phyloP scores from a whole-genome alignment of 23 tunicate genomes.

The Halocynthia roretzi region DNA sequence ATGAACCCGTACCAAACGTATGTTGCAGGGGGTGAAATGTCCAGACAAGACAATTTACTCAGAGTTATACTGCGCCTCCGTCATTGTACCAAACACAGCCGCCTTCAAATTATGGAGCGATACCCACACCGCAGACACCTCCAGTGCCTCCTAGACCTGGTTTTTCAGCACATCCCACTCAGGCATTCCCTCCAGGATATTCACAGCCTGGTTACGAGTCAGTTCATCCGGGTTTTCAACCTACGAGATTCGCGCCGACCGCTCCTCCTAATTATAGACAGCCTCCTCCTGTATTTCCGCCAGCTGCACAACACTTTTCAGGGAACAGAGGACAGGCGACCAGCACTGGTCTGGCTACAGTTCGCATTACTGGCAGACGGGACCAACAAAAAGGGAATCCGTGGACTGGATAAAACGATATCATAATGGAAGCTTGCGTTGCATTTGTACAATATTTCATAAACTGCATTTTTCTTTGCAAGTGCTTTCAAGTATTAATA shows the following conservation, averaged over 20 bases:
- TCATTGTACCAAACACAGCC: not conserved
- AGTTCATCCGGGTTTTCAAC: slow-evolving; percentile 12
- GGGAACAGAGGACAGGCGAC: not conserved
- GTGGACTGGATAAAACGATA: slow-evolving; percentile 1
- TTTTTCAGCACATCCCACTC: slow-evolving; percentile 13
- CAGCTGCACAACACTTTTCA: not conserved
- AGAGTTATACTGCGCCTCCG: not conserved
- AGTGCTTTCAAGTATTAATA: too few species aligned
- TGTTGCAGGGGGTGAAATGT: slow-evolving; percentile 32
- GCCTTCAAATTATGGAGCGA: not conserved
- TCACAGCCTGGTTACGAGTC: not conserved
- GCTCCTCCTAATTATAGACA: slow-evolving; percentile 7
- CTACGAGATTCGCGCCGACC: not conserved
- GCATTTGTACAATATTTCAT: too few species aligned
- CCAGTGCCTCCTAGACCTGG: slow-evolving; percentile 21
- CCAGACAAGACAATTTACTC: slow-evolving; percentile 2
- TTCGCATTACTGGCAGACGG: slow-evolving; percentile 20
- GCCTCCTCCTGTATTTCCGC: slow-evolving; percentile 5
- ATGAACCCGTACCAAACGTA: slow-evolving; percentile 66
- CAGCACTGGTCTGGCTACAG: slow-evolving; percentile 16
- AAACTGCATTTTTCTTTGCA: too few species aligned
- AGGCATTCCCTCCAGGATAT: slow-evolving; percentile 5
- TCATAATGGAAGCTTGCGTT: too few species aligned
- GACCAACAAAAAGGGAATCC: slow-evolving; percentile 17
- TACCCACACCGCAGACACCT: slow-evolving; percentile 20